Percentiles rank a stretch among this genome's conserved stretches.
Evolutionary conservation across 2,888 invertebrate genomes (phyloP).

Genomic region (Apotomis turbidana): DNA sequence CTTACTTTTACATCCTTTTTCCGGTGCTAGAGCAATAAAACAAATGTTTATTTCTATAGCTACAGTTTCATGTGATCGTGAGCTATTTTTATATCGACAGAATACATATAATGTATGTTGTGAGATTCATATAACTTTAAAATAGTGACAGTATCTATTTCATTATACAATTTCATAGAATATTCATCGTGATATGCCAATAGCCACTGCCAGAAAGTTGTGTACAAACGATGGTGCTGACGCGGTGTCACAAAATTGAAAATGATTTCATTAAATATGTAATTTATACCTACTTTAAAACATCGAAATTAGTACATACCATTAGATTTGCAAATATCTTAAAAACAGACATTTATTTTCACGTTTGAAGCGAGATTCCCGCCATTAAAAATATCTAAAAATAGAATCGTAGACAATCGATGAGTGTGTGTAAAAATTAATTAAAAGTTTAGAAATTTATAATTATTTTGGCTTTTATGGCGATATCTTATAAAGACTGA

Average conservation of each 20-base stretch:
- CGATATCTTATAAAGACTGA: conserved; percentile 42
- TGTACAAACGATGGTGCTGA: conserved; percentile 39
- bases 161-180: conserved; percentile 1
- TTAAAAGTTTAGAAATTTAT: conserved; percentile 28
- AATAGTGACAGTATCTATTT: conserved; percentile 5
- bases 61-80: conserved; percentile 11
- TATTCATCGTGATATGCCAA: conserved; percentile 4
- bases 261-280: not conserved
- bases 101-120: conserved; percentile 30
- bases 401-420: conserved; percentile 25
- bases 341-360: conserved; percentile 2
- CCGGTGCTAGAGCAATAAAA: conserved; percentile 39
- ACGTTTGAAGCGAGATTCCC: conserved; percentile 11
- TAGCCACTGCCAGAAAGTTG: conserved; percentile 33
- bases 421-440: conserved; percentile 29
- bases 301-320: conserved; percentile 16
- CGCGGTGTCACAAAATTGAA: conserved; percentile 15
- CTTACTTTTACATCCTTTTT: conserved; percentile 20
- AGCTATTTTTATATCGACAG: conserved; percentile 28
- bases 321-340: not conserved
- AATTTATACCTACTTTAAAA: conserved; percentile 8
- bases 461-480: conserved; percentile 38
- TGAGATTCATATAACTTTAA: conserved; percentile 22
- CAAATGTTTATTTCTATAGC: conserved; percentile 12
- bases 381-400: conserved; percentile 7